Percentiles rank a stretch among this genome's conserved stretches.
Conservation (phyloP, 2,113 vertebrate species). For the Nestor notabilis region DNA sequence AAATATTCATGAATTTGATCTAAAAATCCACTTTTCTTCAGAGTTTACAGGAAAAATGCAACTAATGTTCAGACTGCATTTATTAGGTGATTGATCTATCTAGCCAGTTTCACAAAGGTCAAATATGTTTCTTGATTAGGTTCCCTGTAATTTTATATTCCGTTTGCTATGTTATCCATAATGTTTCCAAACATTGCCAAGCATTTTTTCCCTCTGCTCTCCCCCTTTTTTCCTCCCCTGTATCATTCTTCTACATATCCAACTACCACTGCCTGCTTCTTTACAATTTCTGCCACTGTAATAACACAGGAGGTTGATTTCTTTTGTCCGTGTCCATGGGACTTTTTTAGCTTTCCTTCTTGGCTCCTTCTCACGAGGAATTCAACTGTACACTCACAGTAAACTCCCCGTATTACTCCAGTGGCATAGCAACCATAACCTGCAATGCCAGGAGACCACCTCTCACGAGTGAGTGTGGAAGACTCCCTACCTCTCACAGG, state of each 20-base stretch:
- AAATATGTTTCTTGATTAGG: neutral
- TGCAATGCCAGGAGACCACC: neutral
- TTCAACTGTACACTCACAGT: neutral
- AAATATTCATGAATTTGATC: neutral
- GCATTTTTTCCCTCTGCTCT: neutral
- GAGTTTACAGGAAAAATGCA: neutral
- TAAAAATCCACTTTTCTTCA: neutral
- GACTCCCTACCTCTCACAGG: neutral
- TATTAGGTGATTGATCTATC: neutral
- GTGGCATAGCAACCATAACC: neutral
- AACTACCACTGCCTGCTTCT: neutral
- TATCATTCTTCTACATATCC: neutral
- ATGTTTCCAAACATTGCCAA: neutral
- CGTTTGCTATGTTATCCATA: neutral
- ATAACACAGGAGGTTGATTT: neutral
- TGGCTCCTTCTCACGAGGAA: neutral
- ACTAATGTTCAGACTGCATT: neutral
- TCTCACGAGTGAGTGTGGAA: fast-evolving
- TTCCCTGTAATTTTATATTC: neutral
- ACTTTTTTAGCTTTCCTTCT: neutral
- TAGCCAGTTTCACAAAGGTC: neutral
- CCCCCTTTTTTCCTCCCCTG: neutral
- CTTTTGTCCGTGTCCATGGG: neutral
- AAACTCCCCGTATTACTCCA: neutral
- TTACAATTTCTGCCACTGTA: neutral